Conservation (phyloP, 1,140 invertebrate genomes). For the Muscidifurax raptorellus region DNA sequence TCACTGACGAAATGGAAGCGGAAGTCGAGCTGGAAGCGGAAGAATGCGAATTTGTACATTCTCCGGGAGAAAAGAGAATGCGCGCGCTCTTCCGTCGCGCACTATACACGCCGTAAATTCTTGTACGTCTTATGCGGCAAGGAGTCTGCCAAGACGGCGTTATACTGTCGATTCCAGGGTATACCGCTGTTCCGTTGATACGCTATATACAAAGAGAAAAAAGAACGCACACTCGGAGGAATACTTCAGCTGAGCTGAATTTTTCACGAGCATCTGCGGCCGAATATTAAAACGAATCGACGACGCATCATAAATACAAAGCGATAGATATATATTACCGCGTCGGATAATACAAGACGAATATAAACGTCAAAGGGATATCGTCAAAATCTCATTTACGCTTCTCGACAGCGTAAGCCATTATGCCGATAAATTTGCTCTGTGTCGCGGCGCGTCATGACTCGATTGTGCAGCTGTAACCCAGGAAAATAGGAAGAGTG, state of each 20-base stretch:
- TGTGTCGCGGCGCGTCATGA: not conserved
- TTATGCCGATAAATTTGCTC: constrained; percentile 27
- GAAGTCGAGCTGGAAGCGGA: not conserved
- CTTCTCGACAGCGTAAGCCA: not conserved
- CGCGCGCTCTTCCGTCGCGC: not conserved
- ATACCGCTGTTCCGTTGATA: not conserved
- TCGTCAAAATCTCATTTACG: constrained; percentile 1
- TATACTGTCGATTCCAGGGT: constrained; percentile 14
- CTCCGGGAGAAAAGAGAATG: not conserved
- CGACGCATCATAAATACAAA: not conserved
- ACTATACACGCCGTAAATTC: constrained; percentile 31
- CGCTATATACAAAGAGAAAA: too few relatives aligned
- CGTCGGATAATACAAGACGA: not conserved
- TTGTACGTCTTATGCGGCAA: constrained; percentile 12
- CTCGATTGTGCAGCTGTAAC: constrained; percentile 10
- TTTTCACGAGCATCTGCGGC: not conserved
- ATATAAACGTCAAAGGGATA: not conserved
- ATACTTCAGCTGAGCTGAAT: not conserved
- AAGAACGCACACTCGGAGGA: too few relatives aligned
- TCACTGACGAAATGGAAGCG: not conserved
- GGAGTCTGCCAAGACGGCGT: not conserved
- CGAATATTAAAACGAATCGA: not conserved
- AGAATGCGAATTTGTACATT: constrained; percentile 45
- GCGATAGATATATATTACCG: not conserved
- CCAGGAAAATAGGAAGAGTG: constrained; percentile 7